phyloP scores from a whole-genome alignment of 2,113 vertebrate genomes.

The Sisor rabdophorus region DNA sequence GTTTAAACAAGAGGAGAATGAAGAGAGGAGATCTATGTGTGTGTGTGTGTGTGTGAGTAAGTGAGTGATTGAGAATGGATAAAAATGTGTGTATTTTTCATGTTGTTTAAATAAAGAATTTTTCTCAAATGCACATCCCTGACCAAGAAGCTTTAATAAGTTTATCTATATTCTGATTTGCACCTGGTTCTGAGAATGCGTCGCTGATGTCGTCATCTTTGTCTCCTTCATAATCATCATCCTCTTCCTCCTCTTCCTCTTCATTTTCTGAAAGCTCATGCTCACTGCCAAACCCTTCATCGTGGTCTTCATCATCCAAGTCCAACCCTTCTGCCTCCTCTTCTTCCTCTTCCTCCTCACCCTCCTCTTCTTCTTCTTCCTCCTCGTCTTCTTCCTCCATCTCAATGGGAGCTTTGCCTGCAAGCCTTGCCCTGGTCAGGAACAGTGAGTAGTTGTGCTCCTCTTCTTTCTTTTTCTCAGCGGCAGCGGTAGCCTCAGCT shows the following conservation, averaged over 20 bases:
- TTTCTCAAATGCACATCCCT: no score
- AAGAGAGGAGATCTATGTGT: no score
- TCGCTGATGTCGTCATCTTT: conserved; percentile 97
- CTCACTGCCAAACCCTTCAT: conserved; percentile 96
- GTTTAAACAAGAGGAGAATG: conserved; percentile 26
- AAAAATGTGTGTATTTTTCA: no score
- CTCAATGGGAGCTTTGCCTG: conserved; percentile 58
- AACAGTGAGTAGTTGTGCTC: conserved; percentile 99
- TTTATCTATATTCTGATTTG: not conserved
- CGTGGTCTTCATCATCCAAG: conserved; percentile 90
- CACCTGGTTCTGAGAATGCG: conserved; percentile 97
- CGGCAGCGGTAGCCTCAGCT: conserved; percentile 61
- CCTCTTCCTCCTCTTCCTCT: conserved; percentile 75
- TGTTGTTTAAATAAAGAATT: no score
- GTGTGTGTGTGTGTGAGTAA: no score
- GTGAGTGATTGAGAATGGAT: no score
- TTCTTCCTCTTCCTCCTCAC: conserved; percentile 71
- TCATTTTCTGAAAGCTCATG: conserved; percentile 93
- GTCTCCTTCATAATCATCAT: conserved; percentile 86
- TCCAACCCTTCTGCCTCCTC: conserved; percentile 80
- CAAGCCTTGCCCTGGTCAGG: conserved; percentile 77
- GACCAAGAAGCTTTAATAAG: not conserved
- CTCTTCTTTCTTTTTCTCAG: conserved; percentile 94
- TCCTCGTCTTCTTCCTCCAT: conserved; percentile 78
- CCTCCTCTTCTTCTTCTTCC: conserved; percentile 70